phyloP scores from a whole-genome alignment of 2,888 invertebrate genomes.

The Apodemia duryi region DNA sequence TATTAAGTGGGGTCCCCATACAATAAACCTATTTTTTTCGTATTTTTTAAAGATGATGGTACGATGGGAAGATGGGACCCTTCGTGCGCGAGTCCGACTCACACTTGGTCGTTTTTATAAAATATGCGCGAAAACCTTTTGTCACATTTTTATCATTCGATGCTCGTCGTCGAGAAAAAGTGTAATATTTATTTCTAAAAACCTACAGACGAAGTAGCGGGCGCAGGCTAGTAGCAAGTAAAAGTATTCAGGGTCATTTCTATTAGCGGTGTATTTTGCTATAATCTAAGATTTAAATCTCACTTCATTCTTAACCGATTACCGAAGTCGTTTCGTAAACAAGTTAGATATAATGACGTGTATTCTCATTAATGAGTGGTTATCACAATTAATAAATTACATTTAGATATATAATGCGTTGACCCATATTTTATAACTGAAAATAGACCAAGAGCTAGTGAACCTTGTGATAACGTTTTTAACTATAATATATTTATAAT shows the following conservation, averaged over 20 bases:
- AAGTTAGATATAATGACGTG: slow-evolving; percentile 10
- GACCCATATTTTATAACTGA: slow-evolving; percentile 22
- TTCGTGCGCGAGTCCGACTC: too few species aligned
- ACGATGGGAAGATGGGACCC: too few species aligned
- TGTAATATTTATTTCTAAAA: neutral
- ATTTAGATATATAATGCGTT: slow-evolving; percentile 19
- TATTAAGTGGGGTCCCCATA: too few species aligned
- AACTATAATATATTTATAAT: too few species aligned
- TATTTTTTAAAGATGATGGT: too few species aligned
- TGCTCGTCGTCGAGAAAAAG: too few species aligned
- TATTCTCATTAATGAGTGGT: slow-evolving; percentile 16
- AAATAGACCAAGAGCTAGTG: slow-evolving; percentile 18
- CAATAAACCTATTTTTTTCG: too few species aligned
- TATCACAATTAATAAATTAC: slow-evolving; percentile 16
- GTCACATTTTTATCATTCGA: too few species aligned
- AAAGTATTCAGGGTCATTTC: neutral
- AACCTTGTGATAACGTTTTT: neutral
- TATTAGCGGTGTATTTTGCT: neutral
- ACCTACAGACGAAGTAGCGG: neutral
- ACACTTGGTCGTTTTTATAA: too few species aligned
- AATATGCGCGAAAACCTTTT: too few species aligned
- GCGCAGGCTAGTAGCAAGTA: neutral
- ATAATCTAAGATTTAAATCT: slow-evolving; percentile 1
- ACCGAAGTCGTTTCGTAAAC: slow-evolving; percentile 16
- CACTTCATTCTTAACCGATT: neutral